Conservation (phyloP, 2,113 vertebrate genomes). For the Sterrhoptilus dennistouni region DNA sequence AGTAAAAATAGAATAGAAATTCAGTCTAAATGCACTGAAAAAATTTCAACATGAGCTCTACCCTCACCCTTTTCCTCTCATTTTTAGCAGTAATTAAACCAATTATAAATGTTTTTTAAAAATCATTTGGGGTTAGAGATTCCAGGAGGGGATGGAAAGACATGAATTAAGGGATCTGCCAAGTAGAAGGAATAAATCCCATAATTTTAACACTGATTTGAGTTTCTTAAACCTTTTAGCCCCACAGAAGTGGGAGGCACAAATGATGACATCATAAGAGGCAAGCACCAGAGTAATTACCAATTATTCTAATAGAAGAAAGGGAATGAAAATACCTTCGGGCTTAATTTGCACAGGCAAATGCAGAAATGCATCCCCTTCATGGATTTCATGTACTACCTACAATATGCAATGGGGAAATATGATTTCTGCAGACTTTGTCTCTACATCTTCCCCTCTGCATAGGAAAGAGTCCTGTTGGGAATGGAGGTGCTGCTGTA, state of each 20-base stretch:
- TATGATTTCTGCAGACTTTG: not conserved
- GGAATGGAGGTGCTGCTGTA: not conserved
- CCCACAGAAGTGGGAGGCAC: not conserved
- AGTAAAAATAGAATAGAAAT: slow-evolving; percentile 37
- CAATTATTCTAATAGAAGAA: not conserved
- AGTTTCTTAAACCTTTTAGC: not conserved
- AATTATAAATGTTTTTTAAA: not conserved
- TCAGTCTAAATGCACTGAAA: slow-evolving; percentile 24
- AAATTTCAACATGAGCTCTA: not conserved
- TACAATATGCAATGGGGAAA: not conserved
- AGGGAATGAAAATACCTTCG: not conserved
- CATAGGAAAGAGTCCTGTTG: not conserved
- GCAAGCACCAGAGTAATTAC: not conserved
- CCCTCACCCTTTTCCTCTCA: not conserved
- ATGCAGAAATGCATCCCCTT: not conserved
- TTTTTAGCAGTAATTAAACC: slow-evolving; percentile 4
- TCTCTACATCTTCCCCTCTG: not conserved
- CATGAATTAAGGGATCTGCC: not conserved
- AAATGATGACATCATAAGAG: not conserved
- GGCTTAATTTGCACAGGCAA: not conserved
- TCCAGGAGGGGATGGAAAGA: not conserved
- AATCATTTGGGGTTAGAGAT: not conserved
- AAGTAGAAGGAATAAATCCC: not conserved
- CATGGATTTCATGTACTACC: not conserved
- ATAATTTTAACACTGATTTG: not conserved